phyloP scores from a whole-genome alignment of 1,140 invertebrate species.

The Zaprionus nigranus region DNA sequence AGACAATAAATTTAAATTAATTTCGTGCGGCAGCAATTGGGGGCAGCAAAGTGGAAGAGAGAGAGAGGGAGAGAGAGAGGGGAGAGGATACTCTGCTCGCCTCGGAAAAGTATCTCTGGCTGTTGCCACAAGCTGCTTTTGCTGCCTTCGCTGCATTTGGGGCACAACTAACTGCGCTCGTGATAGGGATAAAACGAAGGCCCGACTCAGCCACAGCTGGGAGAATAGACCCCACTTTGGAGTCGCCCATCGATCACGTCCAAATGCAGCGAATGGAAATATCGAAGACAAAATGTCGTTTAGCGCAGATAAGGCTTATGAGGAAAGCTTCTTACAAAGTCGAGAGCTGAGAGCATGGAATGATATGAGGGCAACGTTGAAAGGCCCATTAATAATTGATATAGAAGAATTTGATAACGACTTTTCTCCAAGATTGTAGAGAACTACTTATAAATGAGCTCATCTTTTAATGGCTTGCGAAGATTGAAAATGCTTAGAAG shows the following conservation, averaged over 20 bases:
- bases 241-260: not conserved
- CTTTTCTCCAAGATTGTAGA: not conserved
- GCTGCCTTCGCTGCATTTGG: not conserved
- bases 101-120: not conserved
- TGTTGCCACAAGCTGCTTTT: not conserved
- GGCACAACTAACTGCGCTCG: slow-evolving; percentile 2
- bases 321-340: not conserved
- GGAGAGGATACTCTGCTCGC: not conserved
- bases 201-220: not conserved
- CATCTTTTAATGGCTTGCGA: not conserved
- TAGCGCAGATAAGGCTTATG: slow-evolving; percentile 1
- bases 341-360: not conserved
- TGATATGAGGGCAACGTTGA: not conserved
- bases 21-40: slow-evolving; percentile 42
- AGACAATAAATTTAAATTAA: slow-evolving; percentile 80
- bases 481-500: no score
- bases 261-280: not conserved
- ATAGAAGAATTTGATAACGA: not conserved
- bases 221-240: not conserved
- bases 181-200: slow-evolving; percentile 3
- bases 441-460: not conserved
- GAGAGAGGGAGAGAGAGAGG: not conserved
- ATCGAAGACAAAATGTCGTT: slow-evolving; percentile 12
- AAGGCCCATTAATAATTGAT: not conserved
- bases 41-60: slow-evolving; percentile 1